Conservation (phyloP, 2,888 invertebrate species). For the Aleiodes alternator region DNA sequence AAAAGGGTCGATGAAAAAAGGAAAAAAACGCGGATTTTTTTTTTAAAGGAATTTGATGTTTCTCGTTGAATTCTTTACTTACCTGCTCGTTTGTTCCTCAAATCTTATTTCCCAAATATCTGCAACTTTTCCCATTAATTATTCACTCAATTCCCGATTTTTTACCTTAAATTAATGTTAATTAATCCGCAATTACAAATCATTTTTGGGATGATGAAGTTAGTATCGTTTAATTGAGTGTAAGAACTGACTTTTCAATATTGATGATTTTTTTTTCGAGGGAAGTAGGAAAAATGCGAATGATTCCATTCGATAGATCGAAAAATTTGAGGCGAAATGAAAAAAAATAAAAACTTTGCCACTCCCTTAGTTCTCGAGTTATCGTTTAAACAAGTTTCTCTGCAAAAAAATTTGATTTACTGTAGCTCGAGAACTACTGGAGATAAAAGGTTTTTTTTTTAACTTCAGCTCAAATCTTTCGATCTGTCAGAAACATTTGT, state of each 20-base stretch:
- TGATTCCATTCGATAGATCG: too few relatives aligned
- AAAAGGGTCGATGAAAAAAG: not conserved
- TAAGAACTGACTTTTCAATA: not conserved
- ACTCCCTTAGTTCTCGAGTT: too few relatives aligned
- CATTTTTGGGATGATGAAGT: not conserved
- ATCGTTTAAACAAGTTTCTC: too few relatives aligned
- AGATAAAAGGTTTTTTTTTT: too few relatives aligned
- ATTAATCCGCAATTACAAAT: not conserved
- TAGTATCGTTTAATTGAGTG: not conserved
- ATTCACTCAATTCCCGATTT: not conserved
- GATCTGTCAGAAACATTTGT: too few relatives aligned
- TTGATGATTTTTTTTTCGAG: not conserved
- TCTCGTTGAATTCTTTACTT: not conserved
- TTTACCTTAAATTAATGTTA: not conserved
- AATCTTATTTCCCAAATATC: not conserved
- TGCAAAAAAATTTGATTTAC: too few relatives aligned
- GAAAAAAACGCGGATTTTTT: not conserved
- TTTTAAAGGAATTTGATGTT: not conserved
- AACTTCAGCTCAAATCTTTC: too few relatives aligned
- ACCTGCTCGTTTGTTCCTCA: not conserved
- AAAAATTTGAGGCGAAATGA: too few relatives aligned
- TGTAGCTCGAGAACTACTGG: too few relatives aligned
- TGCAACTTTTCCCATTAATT: not conserved
- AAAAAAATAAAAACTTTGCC: too few relatives aligned
- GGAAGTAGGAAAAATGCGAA: too few relatives aligned